Evolutionary conservation across 2,888 invertebrate genomes (phyloP).

Genomic region (Hylaea fasciaria): DNA sequence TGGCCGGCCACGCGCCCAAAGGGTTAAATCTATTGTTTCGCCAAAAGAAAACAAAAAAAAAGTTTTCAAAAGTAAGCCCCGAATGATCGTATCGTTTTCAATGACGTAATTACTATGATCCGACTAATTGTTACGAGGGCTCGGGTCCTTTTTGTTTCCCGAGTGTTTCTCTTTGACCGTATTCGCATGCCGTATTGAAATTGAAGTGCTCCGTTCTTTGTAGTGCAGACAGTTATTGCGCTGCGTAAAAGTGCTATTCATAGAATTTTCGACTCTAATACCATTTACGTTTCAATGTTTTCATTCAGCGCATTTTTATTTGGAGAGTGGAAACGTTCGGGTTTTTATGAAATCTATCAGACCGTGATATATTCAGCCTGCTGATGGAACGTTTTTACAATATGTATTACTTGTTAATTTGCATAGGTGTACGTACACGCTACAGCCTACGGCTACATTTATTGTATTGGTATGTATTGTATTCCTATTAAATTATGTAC

Average conservation of each 20-base stretch:
- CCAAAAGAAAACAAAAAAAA: constrained; percentile 57
- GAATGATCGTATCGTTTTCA: constrained; percentile 80
- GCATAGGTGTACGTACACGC: background rate
- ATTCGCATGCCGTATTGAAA: constrained; percentile 75
- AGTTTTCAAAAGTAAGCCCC: constrained; percentile 63
- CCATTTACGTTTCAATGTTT: constrained; percentile 42
- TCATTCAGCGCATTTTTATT: constrained; percentile 39
- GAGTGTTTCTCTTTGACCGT: constrained; percentile 77
- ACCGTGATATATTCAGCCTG: constrained; percentile 56
- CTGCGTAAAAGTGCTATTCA: constrained; percentile 39
- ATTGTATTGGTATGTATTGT: too few relatives aligned
- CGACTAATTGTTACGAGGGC: constrained; percentile 76
- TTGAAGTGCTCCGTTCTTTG: constrained; percentile 66
- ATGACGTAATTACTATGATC: constrained; percentile 79
- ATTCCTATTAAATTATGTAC: too few relatives aligned
- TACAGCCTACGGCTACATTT: background rate
- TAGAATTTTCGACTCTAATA: constrained; percentile 47
- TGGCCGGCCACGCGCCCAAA: constrained; percentile 75
- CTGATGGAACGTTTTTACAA: constrained; percentile 52
- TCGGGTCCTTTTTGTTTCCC: constrained; percentile 70
- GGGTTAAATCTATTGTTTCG: constrained; percentile 73
- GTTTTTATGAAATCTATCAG: constrained; percentile 54
- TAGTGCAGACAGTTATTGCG: constrained; percentile 49
- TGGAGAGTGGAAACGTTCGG: constrained; percentile 50
- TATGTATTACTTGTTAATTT: constrained; percentile 11